Conservation (phyloP, 2,888 invertebrate genomes). For the Cylindroiulus punctatus region DNA sequence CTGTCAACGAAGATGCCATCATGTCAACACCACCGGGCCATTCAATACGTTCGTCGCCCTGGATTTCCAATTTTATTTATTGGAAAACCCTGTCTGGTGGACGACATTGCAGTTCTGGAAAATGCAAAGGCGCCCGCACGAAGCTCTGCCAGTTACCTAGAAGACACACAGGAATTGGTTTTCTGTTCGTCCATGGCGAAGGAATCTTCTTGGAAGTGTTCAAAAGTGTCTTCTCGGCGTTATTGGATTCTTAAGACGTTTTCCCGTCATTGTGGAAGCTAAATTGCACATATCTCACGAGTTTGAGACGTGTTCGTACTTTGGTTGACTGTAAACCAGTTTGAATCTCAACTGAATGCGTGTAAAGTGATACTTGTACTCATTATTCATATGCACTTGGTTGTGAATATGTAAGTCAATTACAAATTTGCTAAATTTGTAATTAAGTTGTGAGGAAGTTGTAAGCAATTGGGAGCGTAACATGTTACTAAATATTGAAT, state of each 20-base stretch:
- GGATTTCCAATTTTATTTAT: slow-evolving; percentile 5
- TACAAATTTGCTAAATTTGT: too few relatives aligned
- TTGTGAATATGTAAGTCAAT: too few relatives aligned
- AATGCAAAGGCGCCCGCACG: not conserved
- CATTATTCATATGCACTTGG: too few relatives aligned
- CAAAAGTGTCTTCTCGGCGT: not conserved
- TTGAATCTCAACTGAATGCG: too few relatives aligned
- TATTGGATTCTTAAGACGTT: not conserved
- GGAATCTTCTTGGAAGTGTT: not conserved
- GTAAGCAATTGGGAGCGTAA: too few relatives aligned
- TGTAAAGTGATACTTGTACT: too few relatives aligned
- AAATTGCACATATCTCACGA: not conserved
- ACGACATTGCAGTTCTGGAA: not conserved
- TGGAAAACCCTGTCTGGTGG: not conserved
- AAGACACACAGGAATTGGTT: not conserved
- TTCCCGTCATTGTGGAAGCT: not conserved
- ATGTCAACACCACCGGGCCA: not conserved
- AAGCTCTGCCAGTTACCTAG: not conserved
- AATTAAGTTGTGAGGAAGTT: too few relatives aligned
- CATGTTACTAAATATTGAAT: too few relatives aligned
- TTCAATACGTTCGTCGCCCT: not conserved
- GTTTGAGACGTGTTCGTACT: too few relatives aligned
- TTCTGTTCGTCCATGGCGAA: not conserved
- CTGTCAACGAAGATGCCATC: slow-evolving; percentile 46
- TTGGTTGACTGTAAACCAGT: too few relatives aligned